Evolutionary conservation across 2,113 vertebrate species (phyloP), one percentile per base, ranked within the genome.

Genomic region (Cheilinus undulatus): DNA sequence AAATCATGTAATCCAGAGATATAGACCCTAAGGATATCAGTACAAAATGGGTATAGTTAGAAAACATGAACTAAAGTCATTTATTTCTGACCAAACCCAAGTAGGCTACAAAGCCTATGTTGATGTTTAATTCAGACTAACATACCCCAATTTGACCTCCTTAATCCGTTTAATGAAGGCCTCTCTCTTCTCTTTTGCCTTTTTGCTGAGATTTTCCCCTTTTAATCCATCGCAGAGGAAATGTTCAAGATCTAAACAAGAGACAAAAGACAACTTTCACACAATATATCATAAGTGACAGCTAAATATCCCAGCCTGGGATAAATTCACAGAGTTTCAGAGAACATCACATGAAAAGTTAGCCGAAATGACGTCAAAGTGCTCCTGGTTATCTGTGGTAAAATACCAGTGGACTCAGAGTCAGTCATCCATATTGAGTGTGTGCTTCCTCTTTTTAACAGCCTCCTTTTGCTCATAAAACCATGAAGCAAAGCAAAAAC

Each of bases 161-260:
- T 96, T 96, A 78, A 99, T 95, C 79, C 96, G 94, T 90, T 93
- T 97, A 84, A 97, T 91, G 83, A 98, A 92, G 34, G 52, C 66
- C 53, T 99, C 96, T 46, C 69, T 95, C 87, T 91, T 97, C 66
- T 99, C 97, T 82, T 97, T 99, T 38, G 93, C 94, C 93, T 93
- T 97, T 93, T 97, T 99, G 70, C 96, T 96, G 71, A 99, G 88
- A 92, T 86, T 96, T 91, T 99, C 98, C 56, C 93, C 96, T 92
- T 94, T 98, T 60, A 99, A 80, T 1, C 84, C 90, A 72, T 96
- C 95, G 19, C 69, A 90, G 82, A 98, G 82, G 91, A 95, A 99
- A 10, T 45, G 67, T 78, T 99, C 96, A 40, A 98, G 70, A 90
- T 97, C 97, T 99, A 90, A 67, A 64, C 3, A 54, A 23, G 3